phyloP scores from a whole-genome alignment of 2,797 vertebrate species.

The Novumbra hubbsi region DNA sequence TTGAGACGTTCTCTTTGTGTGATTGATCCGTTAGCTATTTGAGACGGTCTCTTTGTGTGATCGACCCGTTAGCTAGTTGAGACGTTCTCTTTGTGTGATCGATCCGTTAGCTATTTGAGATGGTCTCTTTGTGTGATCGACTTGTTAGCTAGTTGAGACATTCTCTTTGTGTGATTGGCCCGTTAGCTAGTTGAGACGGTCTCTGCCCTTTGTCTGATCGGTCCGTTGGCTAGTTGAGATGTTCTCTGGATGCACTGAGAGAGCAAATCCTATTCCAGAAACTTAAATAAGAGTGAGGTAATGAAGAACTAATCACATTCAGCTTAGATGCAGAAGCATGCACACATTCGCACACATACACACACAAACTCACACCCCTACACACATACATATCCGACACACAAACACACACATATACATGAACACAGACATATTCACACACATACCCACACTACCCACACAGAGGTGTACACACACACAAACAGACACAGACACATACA shows the following conservation, averaged over 20 bases:
- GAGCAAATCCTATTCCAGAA: slow-evolving; percentile 21
- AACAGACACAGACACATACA: too few species aligned
- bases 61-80: slow-evolving; percentile 36
- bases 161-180: slow-evolving; percentile 27
- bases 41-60: slow-evolving; percentile 44
- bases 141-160: slow-evolving; percentile 41
- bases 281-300: slow-evolving; percentile 47
- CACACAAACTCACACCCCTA: too few species aligned
- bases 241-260: slow-evolving; percentile 26
- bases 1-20: slow-evolving; percentile 45
- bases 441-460: too few species aligned
- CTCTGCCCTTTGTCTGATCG: too few species aligned
- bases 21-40: slow-evolving; percentile 31
- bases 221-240: slow-evolving; percentile 39
- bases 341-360: not conserved
- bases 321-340: too few species aligned
- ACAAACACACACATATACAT: too few species aligned
- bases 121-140: slow-evolving; percentile 31
- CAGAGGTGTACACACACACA: too few species aligned
- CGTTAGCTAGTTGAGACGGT: slow-evolving; percentile 43
- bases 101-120: slow-evolving; percentile 38
- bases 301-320: slow-evolving; percentile 46
- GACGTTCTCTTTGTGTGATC: slow-evolving; percentile 41
- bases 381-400: too few species aligned
- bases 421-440: too few species aligned